Evolutionary conservation across 2,113 vertebrate genomes (phyloP).

Genomic region (Gallinago media): DNA sequence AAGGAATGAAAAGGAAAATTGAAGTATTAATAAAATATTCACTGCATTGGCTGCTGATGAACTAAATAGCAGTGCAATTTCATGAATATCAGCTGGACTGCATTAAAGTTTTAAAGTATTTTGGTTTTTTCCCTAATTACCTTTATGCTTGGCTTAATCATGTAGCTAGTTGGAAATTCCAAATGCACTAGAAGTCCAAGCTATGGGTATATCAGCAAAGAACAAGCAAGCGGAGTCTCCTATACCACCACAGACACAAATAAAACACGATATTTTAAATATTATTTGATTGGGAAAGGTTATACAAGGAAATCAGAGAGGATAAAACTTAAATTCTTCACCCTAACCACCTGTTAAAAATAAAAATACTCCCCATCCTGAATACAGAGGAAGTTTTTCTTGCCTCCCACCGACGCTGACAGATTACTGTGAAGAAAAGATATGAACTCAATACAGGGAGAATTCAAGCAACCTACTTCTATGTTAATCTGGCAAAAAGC

Average conservation of each 20-base stretch:
- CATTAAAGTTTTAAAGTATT: slow-evolving; percentile 44
- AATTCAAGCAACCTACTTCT: background rate
- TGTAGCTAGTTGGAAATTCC: background rate
- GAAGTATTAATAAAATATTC: slow-evolving; percentile 66
- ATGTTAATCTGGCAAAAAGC: background rate
- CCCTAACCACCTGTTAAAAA: background rate
- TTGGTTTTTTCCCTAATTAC: slow-evolving; percentile 35
- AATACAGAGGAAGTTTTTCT: background rate
- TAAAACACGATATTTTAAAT: accelerated
- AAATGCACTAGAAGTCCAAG: background rate
- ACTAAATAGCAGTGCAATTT: slow-evolving; percentile 30
- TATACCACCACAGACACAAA: background rate
- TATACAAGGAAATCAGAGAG: background rate
- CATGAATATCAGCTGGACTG: slow-evolving; percentile 7
- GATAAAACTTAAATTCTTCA: background rate
- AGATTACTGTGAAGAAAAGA: background rate
- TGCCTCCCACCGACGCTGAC: background rate
- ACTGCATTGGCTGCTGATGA: slow-evolving; percentile 7
- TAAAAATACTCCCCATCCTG: background rate
- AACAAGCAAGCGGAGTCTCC: background rate
- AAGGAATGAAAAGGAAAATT: slow-evolving; percentile 38
- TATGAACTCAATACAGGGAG: background rate
- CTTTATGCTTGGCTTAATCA: slow-evolving; percentile 31
- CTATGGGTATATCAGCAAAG: background rate
- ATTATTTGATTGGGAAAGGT: background rate